A percentile compares a stretch with the other conserved stretches of the same genome.
phyloP scores from a whole-genome alignment of 1,140 invertebrate species.

The Drosophila trapezifrons region DNA sequence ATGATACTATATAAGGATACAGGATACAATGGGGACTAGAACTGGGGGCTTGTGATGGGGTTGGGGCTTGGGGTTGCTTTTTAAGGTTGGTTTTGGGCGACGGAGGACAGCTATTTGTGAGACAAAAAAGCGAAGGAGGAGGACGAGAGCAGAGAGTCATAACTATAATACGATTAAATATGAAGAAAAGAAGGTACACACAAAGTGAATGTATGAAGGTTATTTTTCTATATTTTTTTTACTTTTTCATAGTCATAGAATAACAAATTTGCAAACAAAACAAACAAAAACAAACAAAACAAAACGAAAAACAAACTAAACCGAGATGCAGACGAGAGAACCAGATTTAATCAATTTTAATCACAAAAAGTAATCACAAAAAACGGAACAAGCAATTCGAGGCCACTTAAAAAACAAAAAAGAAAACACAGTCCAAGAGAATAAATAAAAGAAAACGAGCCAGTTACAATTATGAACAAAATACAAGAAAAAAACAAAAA shows the following conservation, averaged over 20 bases:
- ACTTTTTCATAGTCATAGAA: conserved; percentile 83
- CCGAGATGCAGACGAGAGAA: conserved; percentile 19
- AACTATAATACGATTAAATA: conserved; percentile 61
- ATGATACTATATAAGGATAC: conserved; percentile 74
- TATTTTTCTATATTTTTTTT: conserved; percentile 83
- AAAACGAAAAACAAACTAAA: conserved; percentile 30
- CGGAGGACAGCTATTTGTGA: conserved; percentile 66
- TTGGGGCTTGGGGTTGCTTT: conserved; percentile 7
- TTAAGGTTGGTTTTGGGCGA: conserved; percentile 26
- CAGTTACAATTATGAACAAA: conserved; percentile 38
- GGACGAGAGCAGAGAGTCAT: conserved; percentile 34
- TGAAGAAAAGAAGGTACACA: conserved; percentile 49
- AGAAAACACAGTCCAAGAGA: conserved; percentile 64
- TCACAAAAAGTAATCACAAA: conserved; percentile 22
- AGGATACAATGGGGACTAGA: conserved; percentile 36
- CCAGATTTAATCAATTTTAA: conserved; percentile 45
- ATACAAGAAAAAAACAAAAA: conserved; percentile 20
- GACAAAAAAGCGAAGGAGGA: conserved; percentile 28
- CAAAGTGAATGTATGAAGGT: conserved; percentile 81
- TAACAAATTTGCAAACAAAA: conserved; percentile 74
- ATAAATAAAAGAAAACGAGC: conserved; percentile 43
- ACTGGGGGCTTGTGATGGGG: conserved; percentile 29
- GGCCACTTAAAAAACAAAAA: conserved; percentile 41
- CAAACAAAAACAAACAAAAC: conserved; percentile 34
- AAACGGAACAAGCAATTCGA: conserved; percentile 47